These are phyloP conservation scores for Hyla sarda DNA, from an alignment of 2,113 vertebrate species.

Conservation along the genomic window DNA sequence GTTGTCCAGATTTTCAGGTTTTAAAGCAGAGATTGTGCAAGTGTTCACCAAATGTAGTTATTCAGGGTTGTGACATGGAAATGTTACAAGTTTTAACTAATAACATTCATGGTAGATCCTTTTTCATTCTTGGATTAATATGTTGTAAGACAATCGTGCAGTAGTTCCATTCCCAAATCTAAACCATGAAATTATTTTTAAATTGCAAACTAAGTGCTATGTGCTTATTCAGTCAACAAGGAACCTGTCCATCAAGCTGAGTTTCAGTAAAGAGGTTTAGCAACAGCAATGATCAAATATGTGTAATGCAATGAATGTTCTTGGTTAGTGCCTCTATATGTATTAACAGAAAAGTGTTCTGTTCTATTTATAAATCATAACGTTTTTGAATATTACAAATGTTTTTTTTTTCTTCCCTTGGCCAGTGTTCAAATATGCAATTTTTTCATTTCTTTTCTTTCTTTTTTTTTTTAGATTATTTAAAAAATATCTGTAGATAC, in stretches of 20 bases:
- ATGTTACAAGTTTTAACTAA: slow-evolving; percentile 20
- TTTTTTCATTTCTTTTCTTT: too few species aligned
- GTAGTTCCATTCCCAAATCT: background rate
- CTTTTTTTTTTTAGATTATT: too few species aligned
- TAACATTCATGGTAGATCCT: slow-evolving; percentile 15
- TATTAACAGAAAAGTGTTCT: too few species aligned
- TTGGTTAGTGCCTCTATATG: background rate
- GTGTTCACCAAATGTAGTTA: slow-evolving; percentile 32
- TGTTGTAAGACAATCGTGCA: background rate
- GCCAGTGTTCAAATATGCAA: too few species aligned
- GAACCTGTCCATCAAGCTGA: background rate
- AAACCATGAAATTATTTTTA: background rate
- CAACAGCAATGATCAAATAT: background rate
- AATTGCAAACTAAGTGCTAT: background rate
- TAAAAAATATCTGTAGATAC: too few species aligned
- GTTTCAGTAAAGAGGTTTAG: background rate
- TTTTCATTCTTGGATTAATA: slow-evolving; percentile 4
- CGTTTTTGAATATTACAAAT: too few species aligned
- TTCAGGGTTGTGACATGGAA: slow-evolving; percentile 26
- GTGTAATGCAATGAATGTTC: background rate
- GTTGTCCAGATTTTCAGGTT: slow-evolving; percentile 33
- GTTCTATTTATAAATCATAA: too few species aligned
- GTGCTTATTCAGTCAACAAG: background rate
- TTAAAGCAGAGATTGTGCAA: slow-evolving; percentile 8
- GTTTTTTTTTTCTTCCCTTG: too few species aligned